phyloP scores from a whole-genome alignment of 1,140 invertebrate species.

The Caenorhabditis brenneri region DNA sequence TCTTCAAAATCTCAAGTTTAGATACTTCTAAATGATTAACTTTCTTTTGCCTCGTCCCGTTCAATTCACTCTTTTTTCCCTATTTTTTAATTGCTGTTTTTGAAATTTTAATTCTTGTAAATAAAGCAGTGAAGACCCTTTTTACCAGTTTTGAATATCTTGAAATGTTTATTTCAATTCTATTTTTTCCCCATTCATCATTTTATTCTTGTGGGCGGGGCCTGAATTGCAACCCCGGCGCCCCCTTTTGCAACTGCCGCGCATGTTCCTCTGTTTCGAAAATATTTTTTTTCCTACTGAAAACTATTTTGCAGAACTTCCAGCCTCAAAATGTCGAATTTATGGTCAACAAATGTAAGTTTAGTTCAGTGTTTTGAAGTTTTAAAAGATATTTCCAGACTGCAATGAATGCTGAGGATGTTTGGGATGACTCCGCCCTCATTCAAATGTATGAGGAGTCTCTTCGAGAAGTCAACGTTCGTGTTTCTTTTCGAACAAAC shows the following conservation, averaged over 20 bases:
- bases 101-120: not conserved
- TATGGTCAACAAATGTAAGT: conserved; percentile 9
- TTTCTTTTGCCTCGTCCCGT: not conserved
- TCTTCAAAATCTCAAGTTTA: not conserved
- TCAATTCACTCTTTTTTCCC: not conserved
- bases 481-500: not conserved
- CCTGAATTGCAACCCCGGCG: not conserved
- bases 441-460: conserved; percentile 53
- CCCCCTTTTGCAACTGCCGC: not conserved
- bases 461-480: conserved; percentile 3
- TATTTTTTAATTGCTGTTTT: not conserved
- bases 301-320: not conserved
- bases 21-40: not conserved
- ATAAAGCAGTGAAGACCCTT: not conserved
- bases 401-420: conserved; percentile 10
- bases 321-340: not conserved
- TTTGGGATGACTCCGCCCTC: conserved; percentile 52
- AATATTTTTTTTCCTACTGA: too few species aligned
- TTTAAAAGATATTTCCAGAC: not conserved
- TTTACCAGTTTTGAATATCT: too few species aligned
- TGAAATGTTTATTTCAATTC: not conserved
- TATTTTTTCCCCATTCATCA: not conserved
- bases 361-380: not conserved
- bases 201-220: not conserved
- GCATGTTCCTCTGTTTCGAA: not conserved